Evolutionary conservation across 2,888 invertebrate species (phyloP), one percentile per base, ranked within the genome.

Genomic region (Hyalella azteca): DNA sequence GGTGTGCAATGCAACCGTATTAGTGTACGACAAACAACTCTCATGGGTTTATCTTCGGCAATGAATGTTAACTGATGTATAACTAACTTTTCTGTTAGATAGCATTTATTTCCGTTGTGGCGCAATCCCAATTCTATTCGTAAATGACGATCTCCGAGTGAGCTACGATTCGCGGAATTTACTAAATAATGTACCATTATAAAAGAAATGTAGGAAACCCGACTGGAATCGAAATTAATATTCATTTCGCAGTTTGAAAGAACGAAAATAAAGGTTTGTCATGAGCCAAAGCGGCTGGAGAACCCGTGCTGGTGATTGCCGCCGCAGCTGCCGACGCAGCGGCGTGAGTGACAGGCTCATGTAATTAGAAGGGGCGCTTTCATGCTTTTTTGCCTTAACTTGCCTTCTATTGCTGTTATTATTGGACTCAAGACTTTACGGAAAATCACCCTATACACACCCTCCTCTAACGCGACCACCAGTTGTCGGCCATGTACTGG

Each of bases 351-450:
- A 66, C 66, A 66, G 66, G 29, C 32, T 32, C 66, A 39, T 66
- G 66, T 66, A 66, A 66, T 66, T 66, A 66, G 66, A 66, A 39
- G 66, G 66, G 66, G 66, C 66, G 66, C 66, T 36, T 66, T 19
- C 36, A 32, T 66, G 36, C 66, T 66, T 66, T 54, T 66, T 66
- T 66, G 66, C 66, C 66, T 66, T n/a, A 29, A 66, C 36, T 66
- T 66, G 66, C 66, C 36, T 66, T 66, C 36, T 66, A 66, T 66
- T 29, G 66, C 66, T 66, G 66, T 66, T 66, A 66, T 66, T 66
- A 66, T 66, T 66, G 29, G 29, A 36, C n/a, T 36, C 29, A 66
- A 66, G 66, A 66, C 66, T 36, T 29, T 29, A 19, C 66, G 29
- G 36, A 36, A 32, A 66, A 29, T 66, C 32, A 26, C 54, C 54